phyloP scores from a whole-genome alignment of 2,888 invertebrate species.

The Cryptus armator region DNA sequence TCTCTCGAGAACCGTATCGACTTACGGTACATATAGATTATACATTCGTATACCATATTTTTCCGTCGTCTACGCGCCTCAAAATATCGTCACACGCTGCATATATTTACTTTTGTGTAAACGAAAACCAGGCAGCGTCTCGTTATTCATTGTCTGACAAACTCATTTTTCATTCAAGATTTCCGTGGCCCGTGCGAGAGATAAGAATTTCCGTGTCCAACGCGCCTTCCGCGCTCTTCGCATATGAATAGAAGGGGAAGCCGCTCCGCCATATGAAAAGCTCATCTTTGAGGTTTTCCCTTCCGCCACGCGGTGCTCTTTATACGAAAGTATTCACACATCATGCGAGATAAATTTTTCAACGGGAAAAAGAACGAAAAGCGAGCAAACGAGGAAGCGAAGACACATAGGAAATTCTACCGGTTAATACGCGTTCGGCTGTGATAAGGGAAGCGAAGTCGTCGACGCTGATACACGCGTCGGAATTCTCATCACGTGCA shows the following conservation, averaged over 20 bases:
- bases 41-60: not conserved
- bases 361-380: conserved; percentile 1
- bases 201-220: conserved; percentile 28
- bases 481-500: not conserved
- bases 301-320: not conserved
- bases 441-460: conserved; percentile 4
- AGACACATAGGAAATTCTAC: not conserved
- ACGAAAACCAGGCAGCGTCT: not conserved
- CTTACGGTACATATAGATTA: not conserved
- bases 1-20: not conserved
- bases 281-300: conserved; percentile 11
- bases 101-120: not conserved
- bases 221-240: not conserved
- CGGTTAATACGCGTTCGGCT: conserved; percentile 2
- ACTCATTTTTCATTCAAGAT: conserved; percentile 26
- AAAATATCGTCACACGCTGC: not conserved
- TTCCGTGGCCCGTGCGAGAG: conserved; percentile 3
- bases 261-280: not conserved
- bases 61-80: not conserved
- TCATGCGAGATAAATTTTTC: conserved; percentile 32
- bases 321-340: conserved; percentile 6
- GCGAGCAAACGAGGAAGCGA: not conserved
- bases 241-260: conserved; percentile 3
- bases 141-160: conserved; percentile 24
- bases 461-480: not conserved